Base-by-base conservation (phyloP, 2,797 vertebrate species). In the Chloroceryle amazona region DNA sequence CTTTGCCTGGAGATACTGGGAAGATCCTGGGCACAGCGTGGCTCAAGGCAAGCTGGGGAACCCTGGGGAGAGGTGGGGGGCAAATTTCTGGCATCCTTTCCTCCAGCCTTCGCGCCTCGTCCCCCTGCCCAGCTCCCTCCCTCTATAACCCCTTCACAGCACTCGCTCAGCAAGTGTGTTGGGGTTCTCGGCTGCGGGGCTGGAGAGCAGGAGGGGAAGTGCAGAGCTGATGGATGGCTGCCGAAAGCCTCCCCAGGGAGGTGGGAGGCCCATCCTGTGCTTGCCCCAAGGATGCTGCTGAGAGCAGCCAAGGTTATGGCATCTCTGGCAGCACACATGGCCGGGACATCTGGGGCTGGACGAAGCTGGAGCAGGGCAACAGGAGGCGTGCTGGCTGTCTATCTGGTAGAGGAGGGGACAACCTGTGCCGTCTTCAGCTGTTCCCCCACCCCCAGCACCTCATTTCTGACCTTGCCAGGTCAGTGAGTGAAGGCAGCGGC, bases 131-230 rank as follows among this genome's bases (percentile, higher is more conserved):
- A 4, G 70, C 25, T 79, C 28, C 22, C 6, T 78, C 29, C 54
- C 14, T 2, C 1, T 5, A 0, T 13, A 26, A 52, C 16, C 0
- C 2, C 44, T 62, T 37, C 4, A 22, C 62, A 58, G 22, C 0
- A 2, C 37, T 67, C 0, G 0, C 4, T 8, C n/a, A 63, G 66
- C 62, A 13, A 15, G 8, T 0, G 4, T 1, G 0, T 1, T 52
- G 28, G 54, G 42, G 52, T 33, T 79, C 54, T 66, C 31, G 11
- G 35, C 49, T 61, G 47, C 1, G 9, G 4, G 0, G 10, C 75
- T 42, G 37, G 31, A 47, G 71, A 16, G 46, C 5, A 3, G 63
- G 23, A 76, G 37, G 33, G 44, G 37, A 54, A 52, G 41, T 5
- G 1, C 3, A 8, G 52, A 10, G n/a, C 2, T n/a, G 70, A 39